Evolutionary conservation across 2,113 vertebrate species (phyloP).

Genomic region (Columba livia): DNA sequence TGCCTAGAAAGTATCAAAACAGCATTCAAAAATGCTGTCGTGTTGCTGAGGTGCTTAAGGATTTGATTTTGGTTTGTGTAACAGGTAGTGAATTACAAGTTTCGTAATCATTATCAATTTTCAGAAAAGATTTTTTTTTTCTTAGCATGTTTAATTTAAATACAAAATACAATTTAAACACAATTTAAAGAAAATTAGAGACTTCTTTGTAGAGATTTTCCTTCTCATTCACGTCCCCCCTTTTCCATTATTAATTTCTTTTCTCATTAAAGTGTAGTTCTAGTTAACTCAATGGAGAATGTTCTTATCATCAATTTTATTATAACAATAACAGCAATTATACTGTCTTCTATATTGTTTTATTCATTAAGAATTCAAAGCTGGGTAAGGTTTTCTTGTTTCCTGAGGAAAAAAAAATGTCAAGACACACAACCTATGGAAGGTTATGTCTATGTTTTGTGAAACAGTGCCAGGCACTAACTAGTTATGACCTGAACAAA

Average conservation of each 20-base stretch:
- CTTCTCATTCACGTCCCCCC: neutral
- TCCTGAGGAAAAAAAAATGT: neutral
- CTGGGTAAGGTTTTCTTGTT: neutral
- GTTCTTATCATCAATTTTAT: neutral
- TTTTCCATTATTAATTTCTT: neutral
- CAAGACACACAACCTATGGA: neutral
- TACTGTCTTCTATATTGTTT: neutral
- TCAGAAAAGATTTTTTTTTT: neutral
- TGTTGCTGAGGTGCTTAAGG: neutral
- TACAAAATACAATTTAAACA: neutral
- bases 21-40: neutral
- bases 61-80: neutral
- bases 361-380: neutral
- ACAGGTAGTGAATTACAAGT: neutral
- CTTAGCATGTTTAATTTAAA: neutral
- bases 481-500: neutral
- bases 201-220: neutral
- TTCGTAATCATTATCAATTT: neutral
- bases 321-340: neutral
- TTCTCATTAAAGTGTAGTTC: neutral
- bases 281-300: neutral
- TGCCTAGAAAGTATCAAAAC: neutral
- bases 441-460: neutral
- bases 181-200: neutral
- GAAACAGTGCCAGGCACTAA: neutral